Percentiles rank a stretch among this genome's conserved stretches.
Conservation (phyloP, 2,113 vertebrate species). For the Xenopus borealis region DNA sequence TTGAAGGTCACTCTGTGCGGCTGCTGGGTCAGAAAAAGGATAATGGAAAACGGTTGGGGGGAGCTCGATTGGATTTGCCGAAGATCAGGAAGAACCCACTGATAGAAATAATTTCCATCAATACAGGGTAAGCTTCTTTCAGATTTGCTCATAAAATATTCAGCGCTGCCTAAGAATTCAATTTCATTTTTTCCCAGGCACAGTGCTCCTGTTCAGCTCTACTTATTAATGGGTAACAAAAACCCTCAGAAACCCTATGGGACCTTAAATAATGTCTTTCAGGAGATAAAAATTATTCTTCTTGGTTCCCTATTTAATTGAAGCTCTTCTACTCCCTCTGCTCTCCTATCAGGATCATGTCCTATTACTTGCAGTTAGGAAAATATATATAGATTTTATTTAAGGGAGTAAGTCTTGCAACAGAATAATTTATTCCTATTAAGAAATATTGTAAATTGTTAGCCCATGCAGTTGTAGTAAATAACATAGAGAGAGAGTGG, state of each 20-base stretch:
- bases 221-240: slow-evolving; percentile 32
- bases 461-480: not conserved
- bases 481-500: not conserved
- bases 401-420: not conserved
- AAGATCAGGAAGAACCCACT: slow-evolving; percentile 98
- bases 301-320: slow-evolving; percentile 13
- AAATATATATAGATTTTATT: slow-evolving; percentile 15
- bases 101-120: slow-evolving; percentile 98
- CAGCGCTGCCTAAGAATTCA: slow-evolving; percentile 51
- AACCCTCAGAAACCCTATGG: slow-evolving; percentile 4
- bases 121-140: slow-evolving; percentile 84
- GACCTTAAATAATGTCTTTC: not conserved
- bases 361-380: slow-evolving; percentile 14
- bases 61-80: slow-evolving; percentile 92
- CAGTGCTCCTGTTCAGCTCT: slow-evolving; percentile 13
- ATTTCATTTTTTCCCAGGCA: slow-evolving; percentile 43
- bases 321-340: not conserved
- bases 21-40: slow-evolving; percentile 94
- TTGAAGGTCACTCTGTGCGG: slow-evolving; percentile 92
- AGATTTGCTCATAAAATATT: slow-evolving; percentile 56
- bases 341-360: slow-evolving; percentile 17
- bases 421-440: not conserved
- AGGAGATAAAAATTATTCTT: slow-evolving; percentile 20
- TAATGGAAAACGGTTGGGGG: slow-evolving; percentile 87
- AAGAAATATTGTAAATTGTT: not conserved